Percentiles rank a stretch among this genome's conserved stretches.
These are phyloP conservation scores for Rhyacophila brunnea DNA, from an alignment of 1,140 invertebrate genomes.

Conservation along the genomic window DNA sequence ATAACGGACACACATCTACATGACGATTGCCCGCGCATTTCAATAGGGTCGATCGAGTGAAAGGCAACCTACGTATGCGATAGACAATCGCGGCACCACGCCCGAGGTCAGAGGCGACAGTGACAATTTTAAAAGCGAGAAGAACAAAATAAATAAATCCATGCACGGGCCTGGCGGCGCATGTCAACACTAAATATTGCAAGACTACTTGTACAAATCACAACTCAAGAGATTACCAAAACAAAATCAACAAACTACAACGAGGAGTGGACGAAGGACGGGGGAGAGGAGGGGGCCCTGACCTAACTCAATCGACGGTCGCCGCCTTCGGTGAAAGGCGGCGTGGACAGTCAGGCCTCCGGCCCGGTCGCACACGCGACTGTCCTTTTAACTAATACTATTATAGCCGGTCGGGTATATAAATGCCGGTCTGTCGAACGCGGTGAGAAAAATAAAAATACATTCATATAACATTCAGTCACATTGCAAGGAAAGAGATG, in stretches of 20 bases:
- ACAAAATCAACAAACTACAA: constrained; percentile 32
- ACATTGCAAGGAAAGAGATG: constrained; percentile 3
- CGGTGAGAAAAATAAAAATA: constrained; percentile 3
- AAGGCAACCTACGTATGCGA: too few species aligned
- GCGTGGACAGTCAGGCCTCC: too few species aligned
- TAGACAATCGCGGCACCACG: constrained; percentile 20
- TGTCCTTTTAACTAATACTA: too few species aligned
- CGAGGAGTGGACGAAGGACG: constrained; percentile 5
- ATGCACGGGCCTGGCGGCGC: constrained; percentile 22
- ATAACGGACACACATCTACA: constrained; percentile 42
- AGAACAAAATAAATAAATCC: constrained; percentile 29
- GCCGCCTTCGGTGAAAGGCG: too few species aligned
- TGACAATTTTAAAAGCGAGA: constrained; percentile 27
- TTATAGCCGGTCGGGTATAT: background rate
- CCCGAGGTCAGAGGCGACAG: constrained; percentile 3
- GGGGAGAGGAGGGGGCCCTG: constrained; percentile 8
- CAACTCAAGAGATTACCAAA: constrained; percentile 28
- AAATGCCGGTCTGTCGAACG: background rate
- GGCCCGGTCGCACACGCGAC: too few species aligned
- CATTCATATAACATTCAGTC: constrained; percentile 8
- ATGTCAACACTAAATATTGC: constrained; percentile 25
- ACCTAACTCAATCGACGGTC: too few species aligned
- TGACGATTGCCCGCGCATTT: constrained; percentile 41
- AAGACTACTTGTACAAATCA: constrained; percentile 29
- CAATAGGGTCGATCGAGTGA: constrained; percentile 51